Percentiles rank a stretch among this genome's conserved stretches.
Evolutionary conservation across 2,113 vertebrate genomes (phyloP).

Genomic region (Paedocypris sp.): DNA sequence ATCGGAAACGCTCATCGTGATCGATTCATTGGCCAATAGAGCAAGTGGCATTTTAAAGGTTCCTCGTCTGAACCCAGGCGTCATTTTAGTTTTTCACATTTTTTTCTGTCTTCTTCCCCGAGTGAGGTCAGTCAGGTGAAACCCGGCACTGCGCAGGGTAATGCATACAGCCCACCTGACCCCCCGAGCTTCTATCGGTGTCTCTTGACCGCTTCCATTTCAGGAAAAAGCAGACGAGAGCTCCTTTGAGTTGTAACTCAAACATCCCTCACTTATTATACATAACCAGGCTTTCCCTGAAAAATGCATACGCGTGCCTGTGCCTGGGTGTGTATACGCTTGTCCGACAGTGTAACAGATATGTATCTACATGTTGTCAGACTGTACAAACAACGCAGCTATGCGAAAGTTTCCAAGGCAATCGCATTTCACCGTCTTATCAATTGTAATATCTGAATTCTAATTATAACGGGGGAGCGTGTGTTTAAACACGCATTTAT

Average conservation of each 20-base stretch:
- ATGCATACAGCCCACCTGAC: constrained; percentile 29
- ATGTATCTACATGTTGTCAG: background rate
- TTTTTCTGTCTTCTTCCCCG: background rate
- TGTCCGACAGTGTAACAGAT: constrained; percentile 14
- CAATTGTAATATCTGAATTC: background rate
- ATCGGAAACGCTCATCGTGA: too few species aligned
- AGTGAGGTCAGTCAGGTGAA: constrained; percentile 25
- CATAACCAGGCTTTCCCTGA: constrained; percentile 8
- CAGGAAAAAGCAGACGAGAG: constrained; percentile 17
- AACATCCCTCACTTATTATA: constrained; percentile 24
- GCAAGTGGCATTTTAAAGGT: too few species aligned
- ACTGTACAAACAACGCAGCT: background rate
- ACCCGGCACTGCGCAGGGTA: constrained; percentile 25
- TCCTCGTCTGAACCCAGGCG: too few species aligned
- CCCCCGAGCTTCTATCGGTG: constrained; percentile 16
- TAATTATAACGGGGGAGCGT: background rate
- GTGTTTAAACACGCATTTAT: background rate
- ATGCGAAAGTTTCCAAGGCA: background rate
- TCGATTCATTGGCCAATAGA: too few species aligned
- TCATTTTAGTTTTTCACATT: background rate
- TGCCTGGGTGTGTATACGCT: background rate
- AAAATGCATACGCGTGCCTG: constrained; percentile 12
- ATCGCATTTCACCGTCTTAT: background rate
- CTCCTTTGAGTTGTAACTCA: constrained; percentile 20
- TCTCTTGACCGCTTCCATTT: constrained; percentile 15